Evolutionary conservation across 64 coral and sea anemone species (phyloP).

Genomic region (Cladopsammia gracilis): DNA sequence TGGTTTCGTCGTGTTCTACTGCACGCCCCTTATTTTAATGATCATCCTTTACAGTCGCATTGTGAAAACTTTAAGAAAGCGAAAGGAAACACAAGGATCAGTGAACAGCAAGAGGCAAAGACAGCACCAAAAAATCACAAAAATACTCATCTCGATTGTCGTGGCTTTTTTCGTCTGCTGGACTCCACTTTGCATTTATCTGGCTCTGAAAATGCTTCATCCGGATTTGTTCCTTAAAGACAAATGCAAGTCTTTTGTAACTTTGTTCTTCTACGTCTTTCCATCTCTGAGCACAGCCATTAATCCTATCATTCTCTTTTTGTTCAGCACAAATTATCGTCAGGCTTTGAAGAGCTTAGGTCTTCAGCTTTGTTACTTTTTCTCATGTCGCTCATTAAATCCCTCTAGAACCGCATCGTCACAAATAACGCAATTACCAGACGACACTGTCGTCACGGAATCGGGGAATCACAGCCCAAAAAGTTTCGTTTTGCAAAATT

Average conservation of each 20-base stretch:
- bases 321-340: conserved; percentile 31
- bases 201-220: conserved; percentile 19
- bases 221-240: conserved; percentile 9
- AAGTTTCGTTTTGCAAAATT: background rate
- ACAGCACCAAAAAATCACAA: conserved; percentile 31
- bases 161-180: conserved; percentile 20
- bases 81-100: background rate
- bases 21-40: conserved; percentile 12
- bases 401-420: background rate
- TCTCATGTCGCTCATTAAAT: background rate
- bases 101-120: conserved; percentile 7
- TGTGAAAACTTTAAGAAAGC: conserved; percentile 12
- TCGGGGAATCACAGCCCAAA: background rate
- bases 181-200: conserved; percentile 40
- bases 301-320: conserved; percentile 31
- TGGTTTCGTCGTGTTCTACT: conserved; percentile 24
- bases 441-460: background rate
- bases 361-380: background rate
- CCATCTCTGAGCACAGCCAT: conserved; percentile 40
- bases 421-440: background rate
- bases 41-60: conserved; percentile 32
- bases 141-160: background rate
- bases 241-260: background rate
- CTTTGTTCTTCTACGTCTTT: conserved; percentile 39
- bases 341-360: background rate